Evolutionary conservation across 2,888 invertebrate species (phyloP).

Genomic region (Sminthurinus aureus): DNA sequence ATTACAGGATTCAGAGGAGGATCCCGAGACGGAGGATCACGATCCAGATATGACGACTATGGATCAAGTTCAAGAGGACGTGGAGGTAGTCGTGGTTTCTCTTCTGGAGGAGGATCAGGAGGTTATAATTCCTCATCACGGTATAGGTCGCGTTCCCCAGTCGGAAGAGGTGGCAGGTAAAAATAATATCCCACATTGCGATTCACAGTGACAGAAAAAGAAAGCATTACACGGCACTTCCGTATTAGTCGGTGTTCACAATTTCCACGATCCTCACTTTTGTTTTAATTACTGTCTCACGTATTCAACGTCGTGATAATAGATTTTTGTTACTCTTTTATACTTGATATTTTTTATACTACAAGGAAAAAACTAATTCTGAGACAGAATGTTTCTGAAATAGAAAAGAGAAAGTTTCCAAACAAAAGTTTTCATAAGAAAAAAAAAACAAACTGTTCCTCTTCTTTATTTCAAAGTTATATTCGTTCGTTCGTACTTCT

Average conservation of each 20-base stretch:
- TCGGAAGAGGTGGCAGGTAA: constrained; percentile 67
- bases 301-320: too few relatives aligned
- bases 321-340: not conserved
- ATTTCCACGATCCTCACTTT: constrained; percentile 44
- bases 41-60: constrained; percentile 49
- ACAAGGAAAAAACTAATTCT: constrained; percentile 7
- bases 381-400: too few relatives aligned
- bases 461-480: too few relatives aligned
- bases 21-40: constrained; percentile 59
- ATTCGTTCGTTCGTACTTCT: too few relatives aligned
- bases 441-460: too few relatives aligned
- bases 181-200: constrained; percentile 16
- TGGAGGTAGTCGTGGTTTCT: constrained; percentile 48
- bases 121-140: constrained; percentile 63
- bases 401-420: too few relatives aligned
- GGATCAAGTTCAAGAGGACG: constrained; percentile 43
- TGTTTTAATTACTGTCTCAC: constrained; percentile 20
- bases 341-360: not conserved
- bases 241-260: constrained; percentile 44
- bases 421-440: too few relatives aligned
- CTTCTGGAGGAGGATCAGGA: constrained; percentile 63
- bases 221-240: constrained; percentile 23
- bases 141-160: constrained; percentile 67
- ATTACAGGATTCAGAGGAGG: constrained; percentile 45
- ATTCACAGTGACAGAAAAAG: constrained; percentile 17